These are phyloP conservation scores for Lottia gigantea DNA, from an alignment of 2,888 invertebrate species.

Conservation along the genomic window DNA sequence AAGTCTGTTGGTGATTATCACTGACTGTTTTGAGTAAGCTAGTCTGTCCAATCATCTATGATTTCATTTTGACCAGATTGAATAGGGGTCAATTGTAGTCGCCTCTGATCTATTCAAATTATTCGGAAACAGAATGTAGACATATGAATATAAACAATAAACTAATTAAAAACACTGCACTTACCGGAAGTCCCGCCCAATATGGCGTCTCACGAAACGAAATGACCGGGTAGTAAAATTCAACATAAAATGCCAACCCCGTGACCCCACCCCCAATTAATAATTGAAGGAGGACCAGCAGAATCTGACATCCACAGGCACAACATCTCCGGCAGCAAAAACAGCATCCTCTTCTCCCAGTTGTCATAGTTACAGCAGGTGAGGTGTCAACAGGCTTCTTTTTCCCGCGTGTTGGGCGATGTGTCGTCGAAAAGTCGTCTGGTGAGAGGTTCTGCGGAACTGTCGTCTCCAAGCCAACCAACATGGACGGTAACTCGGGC, in stretches of 20 bases:
- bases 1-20: too few species aligned
- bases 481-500: constrained; percentile 42
- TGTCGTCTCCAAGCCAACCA: constrained; percentile 41
- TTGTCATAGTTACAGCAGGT: constrained; percentile 1
- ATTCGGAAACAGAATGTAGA: too few species aligned
- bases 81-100: too few species aligned
- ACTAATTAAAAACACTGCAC: constrained; percentile 18
- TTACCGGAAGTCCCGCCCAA: constrained; percentile 55
- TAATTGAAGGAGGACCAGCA: constrained; percentile 48
- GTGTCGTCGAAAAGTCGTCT: constrained; percentile 31
- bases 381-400: constrained; percentile 12
- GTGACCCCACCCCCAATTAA: constrained; percentile 43
- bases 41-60: too few species aligned
- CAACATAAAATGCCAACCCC: constrained; percentile 46
- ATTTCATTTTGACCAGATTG: too few species aligned
- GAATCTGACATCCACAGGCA: constrained; percentile 35
- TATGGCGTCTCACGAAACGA: constrained; percentile 40
- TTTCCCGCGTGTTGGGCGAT: constrained; percentile 15
- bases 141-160: not conserved
- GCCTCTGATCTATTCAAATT: too few species aligned
- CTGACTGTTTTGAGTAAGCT: too few species aligned
- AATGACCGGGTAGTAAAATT: constrained; percentile 41
- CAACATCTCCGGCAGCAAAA: constrained; percentile 16
- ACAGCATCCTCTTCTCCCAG: constrained; percentile 11
- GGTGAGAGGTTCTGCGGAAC: constrained; percentile 43